Evolutionary conservation across 2,888 invertebrate species (phyloP).

Genomic region (Acanthococcus lagerstroemiae): DNA sequence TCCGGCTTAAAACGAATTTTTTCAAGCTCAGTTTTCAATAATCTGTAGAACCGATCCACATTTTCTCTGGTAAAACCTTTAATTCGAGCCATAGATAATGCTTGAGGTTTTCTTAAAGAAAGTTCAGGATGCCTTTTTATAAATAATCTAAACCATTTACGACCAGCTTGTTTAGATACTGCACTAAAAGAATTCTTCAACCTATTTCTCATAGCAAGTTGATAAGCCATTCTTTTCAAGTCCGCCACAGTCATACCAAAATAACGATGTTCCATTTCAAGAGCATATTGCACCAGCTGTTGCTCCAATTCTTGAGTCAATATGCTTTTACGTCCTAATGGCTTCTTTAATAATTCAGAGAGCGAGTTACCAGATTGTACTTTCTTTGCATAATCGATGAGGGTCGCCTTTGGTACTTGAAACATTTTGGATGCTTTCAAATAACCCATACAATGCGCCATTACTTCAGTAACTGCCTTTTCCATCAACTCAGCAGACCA

Average conservation of each 20-base stretch:
- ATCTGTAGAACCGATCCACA: not conserved
- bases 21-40: not conserved
- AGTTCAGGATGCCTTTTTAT: not conserved
- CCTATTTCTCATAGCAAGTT: not conserved
- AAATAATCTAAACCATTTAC: not conserved
- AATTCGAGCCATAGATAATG: not conserved
- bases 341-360: too few relatives aligned
- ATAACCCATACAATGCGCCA: not conserved
- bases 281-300: not conserved
- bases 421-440: not conserved
- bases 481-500: not conserved
- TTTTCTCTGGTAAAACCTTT: not conserved
- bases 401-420: not conserved
- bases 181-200: not conserved
- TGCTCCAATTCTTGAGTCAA: not conserved
- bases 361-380: too few relatives aligned
- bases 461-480: not conserved
- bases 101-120: not conserved
- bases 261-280: not conserved
- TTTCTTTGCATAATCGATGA: too few relatives aligned
- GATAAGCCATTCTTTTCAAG: not conserved
- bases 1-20: not conserved
- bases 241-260: not conserved
- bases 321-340: too few relatives aligned
- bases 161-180: not conserved